Evolutionary conservation across 2,797 vertebrate genomes (phyloP).

Genomic region (Parambassis ranga): DNA sequence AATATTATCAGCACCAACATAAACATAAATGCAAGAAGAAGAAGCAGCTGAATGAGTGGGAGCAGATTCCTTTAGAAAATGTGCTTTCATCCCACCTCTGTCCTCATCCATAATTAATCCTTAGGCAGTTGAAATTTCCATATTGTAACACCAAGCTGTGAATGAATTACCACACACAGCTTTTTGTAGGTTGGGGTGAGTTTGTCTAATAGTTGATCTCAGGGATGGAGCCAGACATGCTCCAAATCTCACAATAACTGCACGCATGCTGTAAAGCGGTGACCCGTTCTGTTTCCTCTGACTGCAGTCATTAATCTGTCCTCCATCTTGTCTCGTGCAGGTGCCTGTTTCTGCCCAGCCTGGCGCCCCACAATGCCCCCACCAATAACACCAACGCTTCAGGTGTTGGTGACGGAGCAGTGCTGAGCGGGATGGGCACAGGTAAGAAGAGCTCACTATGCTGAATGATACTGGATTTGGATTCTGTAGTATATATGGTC

Average conservation of each 20-base stretch:
- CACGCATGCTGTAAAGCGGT: background rate
- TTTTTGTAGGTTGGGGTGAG: conserved; percentile 2
- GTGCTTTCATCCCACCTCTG: conserved; percentile 14
- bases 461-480: background rate
- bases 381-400: conserved; percentile 90
- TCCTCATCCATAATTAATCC: conserved; percentile 29
- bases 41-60: background rate
- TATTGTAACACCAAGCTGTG: conserved; percentile 6
- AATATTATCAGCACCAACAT: background rate
- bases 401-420: conserved; percentile 89
- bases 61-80: conserved; percentile 10
- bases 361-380: conserved; percentile 94
- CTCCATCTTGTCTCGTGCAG: conserved; percentile 64
- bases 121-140: conserved; percentile 16
- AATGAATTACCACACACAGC: background rate
- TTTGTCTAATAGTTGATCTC: background rate
- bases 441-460: conserved; percentile 71
- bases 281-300: background rate
- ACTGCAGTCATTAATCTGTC: background rate
- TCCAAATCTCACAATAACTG: background rate
- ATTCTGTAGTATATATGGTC: background rate
- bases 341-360: conserved; percentile 94
- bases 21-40: background rate
- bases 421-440: conserved; percentile 92
- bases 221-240: background rate